Percentiles rank a stretch among this genome's conserved stretches.
Evolutionary conservation across 2,113 vertebrate species (phyloP).

Genomic region (Thomomys bottae): DNA sequence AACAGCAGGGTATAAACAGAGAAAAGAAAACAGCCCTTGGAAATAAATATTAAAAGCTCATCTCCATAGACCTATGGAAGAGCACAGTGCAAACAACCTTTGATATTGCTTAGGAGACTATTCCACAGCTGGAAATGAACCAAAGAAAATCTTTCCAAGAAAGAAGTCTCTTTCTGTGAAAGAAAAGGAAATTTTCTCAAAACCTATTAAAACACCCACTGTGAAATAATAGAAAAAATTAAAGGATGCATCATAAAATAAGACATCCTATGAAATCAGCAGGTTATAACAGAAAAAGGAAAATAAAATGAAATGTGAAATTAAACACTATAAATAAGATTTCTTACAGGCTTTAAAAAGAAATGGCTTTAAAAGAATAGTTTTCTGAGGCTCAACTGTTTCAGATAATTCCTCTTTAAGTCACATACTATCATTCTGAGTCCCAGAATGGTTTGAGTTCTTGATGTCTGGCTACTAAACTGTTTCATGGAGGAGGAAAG

Average conservation of each 20-base stretch:
- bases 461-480: background rate
- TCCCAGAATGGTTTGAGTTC: background rate
- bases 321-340: constrained; percentile 68
- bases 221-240: constrained; percentile 82
- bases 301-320: constrained; percentile 76
- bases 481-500: background rate
- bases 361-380: constrained; percentile 31
- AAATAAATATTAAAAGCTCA: constrained; percentile 84
- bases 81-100: constrained; percentile 82
- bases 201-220: constrained; percentile 85
- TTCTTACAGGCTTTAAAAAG: constrained; percentile 28
- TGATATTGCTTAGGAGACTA: constrained; percentile 79
- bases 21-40: constrained; percentile 67
- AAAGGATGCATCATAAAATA: constrained; percentile 79
- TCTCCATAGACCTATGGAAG: constrained; percentile 74
- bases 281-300: constrained; percentile 76
- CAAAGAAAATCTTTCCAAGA: constrained; percentile 82
- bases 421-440: background rate
- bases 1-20: constrained; percentile 80
- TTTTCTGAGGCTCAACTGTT: constrained; percentile 41
- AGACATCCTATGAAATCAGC: constrained; percentile 74
- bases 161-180: constrained; percentile 75
- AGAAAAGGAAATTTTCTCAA: constrained; percentile 75
- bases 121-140: constrained; percentile 83
- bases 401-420: constrained; percentile 47